Percentiles rank a stretch among this genome's conserved stretches.
Evolutionary conservation across 2,888 invertebrate genomes (phyloP).

Genomic region (Synanthedon tipuliformis): DNA sequence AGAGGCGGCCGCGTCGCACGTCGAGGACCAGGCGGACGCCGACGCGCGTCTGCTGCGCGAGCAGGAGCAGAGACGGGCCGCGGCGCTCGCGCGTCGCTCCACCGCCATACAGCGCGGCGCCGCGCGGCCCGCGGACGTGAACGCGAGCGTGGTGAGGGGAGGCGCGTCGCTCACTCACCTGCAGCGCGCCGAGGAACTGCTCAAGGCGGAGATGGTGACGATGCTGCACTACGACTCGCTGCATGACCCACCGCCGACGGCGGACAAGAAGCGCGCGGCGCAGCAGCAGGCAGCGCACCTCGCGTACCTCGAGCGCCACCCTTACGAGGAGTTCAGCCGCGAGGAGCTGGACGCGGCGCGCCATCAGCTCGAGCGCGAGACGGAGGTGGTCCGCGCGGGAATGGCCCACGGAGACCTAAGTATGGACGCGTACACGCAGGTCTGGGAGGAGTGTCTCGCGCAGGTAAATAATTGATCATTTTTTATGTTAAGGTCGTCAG

Average conservation of each 20-base stretch:
- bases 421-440: slow-evolving; percentile 91
- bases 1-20: slow-evolving; percentile 18
- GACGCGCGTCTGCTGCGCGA: slow-evolving; percentile 79
- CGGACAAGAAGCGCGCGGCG: slow-evolving; percentile 69
- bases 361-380: slow-evolving; percentile 79
- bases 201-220: slow-evolving; percentile 95
- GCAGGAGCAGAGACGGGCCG: slow-evolving; percentile 74
- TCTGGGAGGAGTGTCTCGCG: slow-evolving; percentile 96
- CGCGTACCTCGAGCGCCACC: slow-evolving; percentile 87
- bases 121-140: slow-evolving; percentile 89
- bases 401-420: slow-evolving; percentile 97
- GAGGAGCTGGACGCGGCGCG: slow-evolving; percentile 77
- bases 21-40: slow-evolving; percentile 90
- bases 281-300: slow-evolving; percentile 77
- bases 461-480: slow-evolving; percentile 73
- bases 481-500: no score
- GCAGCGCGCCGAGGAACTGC: slow-evolving; percentile 95
- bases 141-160: slow-evolving; percentile 82
- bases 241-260: slow-evolving; percentile 74
- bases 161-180: slow-evolving; percentile 84
- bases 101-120: slow-evolving; percentile 86
- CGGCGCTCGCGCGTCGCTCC: slow-evolving; percentile 81
- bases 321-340: slow-evolving; percentile 79
- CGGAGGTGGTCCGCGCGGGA: slow-evolving; percentile 89
- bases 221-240: slow-evolving; percentile 94